Evolutionary conservation across 1,140 invertebrate species (phyloP).

Genomic region (Riptortus pedestris): DNA sequence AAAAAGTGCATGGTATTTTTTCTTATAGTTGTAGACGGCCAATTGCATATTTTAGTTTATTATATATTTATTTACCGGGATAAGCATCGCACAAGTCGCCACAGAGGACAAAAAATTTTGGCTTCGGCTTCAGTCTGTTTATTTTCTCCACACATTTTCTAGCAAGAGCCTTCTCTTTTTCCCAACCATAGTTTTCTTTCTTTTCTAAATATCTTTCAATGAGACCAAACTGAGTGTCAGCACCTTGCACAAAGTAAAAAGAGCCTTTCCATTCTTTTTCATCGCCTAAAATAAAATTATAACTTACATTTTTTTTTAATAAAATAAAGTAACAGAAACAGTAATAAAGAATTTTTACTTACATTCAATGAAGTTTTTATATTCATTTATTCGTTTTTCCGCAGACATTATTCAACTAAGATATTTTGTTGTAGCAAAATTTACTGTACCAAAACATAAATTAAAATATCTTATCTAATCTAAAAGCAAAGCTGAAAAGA

Average conservation of each 20-base stretch:
- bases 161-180: constrained; percentile 40
- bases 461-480: no score
- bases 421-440: no score
- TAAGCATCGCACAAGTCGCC: constrained; percentile 46
- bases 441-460: no score
- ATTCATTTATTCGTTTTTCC: neutral
- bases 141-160: constrained; percentile 37
- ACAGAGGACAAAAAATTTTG: constrained; percentile 46
- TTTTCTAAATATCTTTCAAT: constrained; percentile 38
- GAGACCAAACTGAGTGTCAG: constrained; percentile 46
- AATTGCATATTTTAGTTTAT: neutral
- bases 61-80: constrained; percentile 35
- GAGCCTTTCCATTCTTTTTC: constrained; percentile 34
- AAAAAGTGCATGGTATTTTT: neutral
- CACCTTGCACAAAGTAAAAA: constrained; percentile 43
- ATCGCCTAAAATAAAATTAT: constrained; percentile 3
- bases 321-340: neutral
- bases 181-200: constrained; percentile 38
- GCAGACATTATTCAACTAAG: neutral
- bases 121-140: constrained; percentile 42
- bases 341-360: neutral
- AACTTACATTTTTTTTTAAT: neutral
- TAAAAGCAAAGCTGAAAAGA: no score
- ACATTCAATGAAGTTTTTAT: neutral
- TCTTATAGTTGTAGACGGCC: neutral